Evolutionary conservation across 2,888 invertebrate species (phyloP), one percentile per base, ranked within the genome.

Genomic region (Heteromurus nitidus): DNA sequence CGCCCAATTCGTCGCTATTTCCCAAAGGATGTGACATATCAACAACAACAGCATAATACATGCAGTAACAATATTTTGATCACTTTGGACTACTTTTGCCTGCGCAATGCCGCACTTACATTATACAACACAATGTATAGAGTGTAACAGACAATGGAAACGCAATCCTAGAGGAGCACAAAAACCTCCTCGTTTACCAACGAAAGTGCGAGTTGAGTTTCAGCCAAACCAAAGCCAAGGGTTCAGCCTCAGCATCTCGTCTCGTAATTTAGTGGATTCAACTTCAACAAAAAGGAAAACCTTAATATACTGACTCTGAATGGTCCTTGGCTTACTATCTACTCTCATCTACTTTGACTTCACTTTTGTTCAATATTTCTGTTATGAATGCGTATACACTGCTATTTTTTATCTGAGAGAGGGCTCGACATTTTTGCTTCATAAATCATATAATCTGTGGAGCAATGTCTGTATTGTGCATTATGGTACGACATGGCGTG

Each of bases 1-100:
- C 75, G 75, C 75, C 75, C 75, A 75, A 65, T 67, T 75, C 58
- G 58, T 75, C 31, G n/a, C n/a, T 28, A 67, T 65, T 75, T 75
- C 75, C 75, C 75, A 75, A 67, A 65, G 75, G 75, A 75, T 75
- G 67, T 75, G 74, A 74, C 74, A 74, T n/a, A n/a, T 74, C 65
- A 74, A 65, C 65, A 65, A 50, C 60, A 70, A 28, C 3, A 47
- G n/a, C 11, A 11, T n/a, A 9, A n/a, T 31, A 50, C 13, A 26
- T 30, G 58, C 44, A 67, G 55, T 58, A 75, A 55, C 67, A 75
- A 75, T 75, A 75, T 75, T 75, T 53, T 75, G 75, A 75, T 75
- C 58, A 67, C 26, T 67, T 42, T 75, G 75, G 44, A 75, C 75
- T 75, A 75, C 75, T 75, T 67, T 53, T 55, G 74, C n/a, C 42